These are phyloP conservation scores for Tyrannus savana DNA, from an alignment of 2,113 vertebrate genomes.

Conservation along the genomic window DNA sequence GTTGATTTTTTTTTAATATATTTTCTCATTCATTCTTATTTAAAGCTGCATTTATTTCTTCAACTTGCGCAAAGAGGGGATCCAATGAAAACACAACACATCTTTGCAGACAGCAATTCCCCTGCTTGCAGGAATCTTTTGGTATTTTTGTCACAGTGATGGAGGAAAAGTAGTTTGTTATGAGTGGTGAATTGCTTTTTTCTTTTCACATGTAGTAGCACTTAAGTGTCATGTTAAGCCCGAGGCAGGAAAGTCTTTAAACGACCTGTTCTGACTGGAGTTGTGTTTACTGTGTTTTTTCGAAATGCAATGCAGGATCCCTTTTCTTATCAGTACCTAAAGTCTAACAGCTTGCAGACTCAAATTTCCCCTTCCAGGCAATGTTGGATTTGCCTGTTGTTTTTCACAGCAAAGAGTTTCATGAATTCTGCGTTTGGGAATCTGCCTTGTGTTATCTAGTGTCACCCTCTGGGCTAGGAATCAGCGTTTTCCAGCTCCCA, in stretches of 20 bases:
- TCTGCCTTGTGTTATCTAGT: conserved; percentile 80
- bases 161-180: conserved; percentile 81
- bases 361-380: conserved; percentile 90
- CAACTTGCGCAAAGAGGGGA: conserved; percentile 50
- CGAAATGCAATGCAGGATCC: conserved; percentile 77
- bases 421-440: conserved; percentile 83
- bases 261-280: conserved; percentile 83
- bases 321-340: conserved; percentile 86
- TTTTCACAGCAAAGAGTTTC: conserved; percentile 81
- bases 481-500: conserved; percentile 76
- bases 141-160: conserved; percentile 75
- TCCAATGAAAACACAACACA: conserved; percentile 76
- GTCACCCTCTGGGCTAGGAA: conserved; percentile 80
- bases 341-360: conserved; percentile 90
- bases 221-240: conserved; percentile 90
- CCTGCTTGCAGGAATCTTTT: conserved; percentile 67
- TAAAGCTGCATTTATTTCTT: conserved; percentile 75
- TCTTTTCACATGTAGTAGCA: conserved; percentile 82
- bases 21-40: conserved; percentile 71
- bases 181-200: conserved; percentile 79
- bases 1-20: conserved; percentile 41
- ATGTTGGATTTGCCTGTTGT: conserved; percentile 85
- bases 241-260: conserved; percentile 81
- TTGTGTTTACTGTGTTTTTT: conserved; percentile 87
- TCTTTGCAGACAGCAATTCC: background rate